Conservation (phyloP, 2,797 vertebrate species). For the Dendrocincla fuliginosa region DNA sequence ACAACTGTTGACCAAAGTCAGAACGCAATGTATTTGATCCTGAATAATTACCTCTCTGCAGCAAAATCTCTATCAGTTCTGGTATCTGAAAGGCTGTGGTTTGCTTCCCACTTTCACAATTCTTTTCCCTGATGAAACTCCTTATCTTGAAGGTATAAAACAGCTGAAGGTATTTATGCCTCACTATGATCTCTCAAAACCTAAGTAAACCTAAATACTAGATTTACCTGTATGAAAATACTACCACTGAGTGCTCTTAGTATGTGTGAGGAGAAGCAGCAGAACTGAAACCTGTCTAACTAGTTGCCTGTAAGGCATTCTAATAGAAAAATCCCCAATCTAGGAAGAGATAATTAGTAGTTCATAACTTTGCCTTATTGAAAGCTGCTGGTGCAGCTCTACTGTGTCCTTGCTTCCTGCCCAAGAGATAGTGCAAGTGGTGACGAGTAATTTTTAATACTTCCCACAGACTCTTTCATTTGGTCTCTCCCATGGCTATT, state of each 20-base stretch:
- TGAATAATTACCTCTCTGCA: neutral
- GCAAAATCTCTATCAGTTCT: neutral
- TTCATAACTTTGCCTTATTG: neutral
- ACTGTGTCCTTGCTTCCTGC: neutral
- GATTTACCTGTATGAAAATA: neutral
- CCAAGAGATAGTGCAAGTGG: neutral
- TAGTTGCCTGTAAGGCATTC: neutral
- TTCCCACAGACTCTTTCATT: neutral
- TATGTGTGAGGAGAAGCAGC: neutral
- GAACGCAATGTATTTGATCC: neutral
- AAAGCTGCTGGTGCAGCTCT: neutral
- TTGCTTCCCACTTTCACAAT: neutral
- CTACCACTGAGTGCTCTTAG: neutral
- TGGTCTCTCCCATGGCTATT: neutral
- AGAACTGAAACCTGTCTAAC: slow-evolving; percentile 16
- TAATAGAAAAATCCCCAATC: neutral
- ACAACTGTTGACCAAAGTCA: neutral
- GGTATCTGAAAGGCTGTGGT: neutral
- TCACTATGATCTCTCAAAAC: neutral
- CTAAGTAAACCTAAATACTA: neutral
- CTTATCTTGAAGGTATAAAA: neutral
- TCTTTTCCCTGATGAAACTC: neutral
- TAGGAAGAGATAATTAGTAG: neutral
- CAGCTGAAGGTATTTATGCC: neutral
- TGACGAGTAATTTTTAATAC: neutral